Evolutionary conservation across 2,113 vertebrate species (phyloP).

Genomic region (Galbula dea): DNA sequence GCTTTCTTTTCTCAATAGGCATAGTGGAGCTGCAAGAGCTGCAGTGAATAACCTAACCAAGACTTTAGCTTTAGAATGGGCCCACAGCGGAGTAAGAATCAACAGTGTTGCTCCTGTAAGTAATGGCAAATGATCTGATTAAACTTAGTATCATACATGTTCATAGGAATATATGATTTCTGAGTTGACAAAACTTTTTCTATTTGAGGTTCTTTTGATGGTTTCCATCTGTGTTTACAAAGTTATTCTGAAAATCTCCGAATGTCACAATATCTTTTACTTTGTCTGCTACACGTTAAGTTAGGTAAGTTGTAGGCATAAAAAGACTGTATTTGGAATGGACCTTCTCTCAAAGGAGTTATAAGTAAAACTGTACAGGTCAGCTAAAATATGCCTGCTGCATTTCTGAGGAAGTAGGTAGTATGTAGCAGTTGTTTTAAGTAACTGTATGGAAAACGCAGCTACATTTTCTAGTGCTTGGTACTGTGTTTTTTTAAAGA

Average conservation of each 20-base stretch:
- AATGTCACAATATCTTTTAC: not conserved
- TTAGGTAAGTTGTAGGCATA: not conserved
- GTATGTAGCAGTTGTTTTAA: not conserved
- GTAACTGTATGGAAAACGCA: not conserved
- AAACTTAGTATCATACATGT: not conserved
- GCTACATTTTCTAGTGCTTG: not conserved
- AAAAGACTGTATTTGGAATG: not conserved
- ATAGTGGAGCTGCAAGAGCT: slow-evolving; percentile 87
- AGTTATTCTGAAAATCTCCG: not conserved
- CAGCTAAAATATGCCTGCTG: not conserved
- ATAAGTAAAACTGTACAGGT: not conserved
- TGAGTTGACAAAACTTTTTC: not conserved
- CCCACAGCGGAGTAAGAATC: slow-evolving; percentile 82
- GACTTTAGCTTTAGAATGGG: slow-evolving; percentile 89
- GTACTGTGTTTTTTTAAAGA: not conserved
- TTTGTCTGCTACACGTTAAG: not conserved
- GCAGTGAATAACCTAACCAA: slow-evolving; percentile 90
- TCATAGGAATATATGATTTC: not conserved
- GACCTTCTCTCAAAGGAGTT: not conserved
- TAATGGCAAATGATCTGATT: not conserved
- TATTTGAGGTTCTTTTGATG: not conserved
- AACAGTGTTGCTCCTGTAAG: slow-evolving; percentile 88
- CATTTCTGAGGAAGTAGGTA: not conserved
- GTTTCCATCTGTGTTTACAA: not conserved
- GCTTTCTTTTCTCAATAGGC: slow-evolving; percentile 71